These are phyloP conservation scores for Brienomyrus brachyistius DNA, from an alignment of 2,113 vertebrate genomes.

Conservation along the genomic window DNA sequence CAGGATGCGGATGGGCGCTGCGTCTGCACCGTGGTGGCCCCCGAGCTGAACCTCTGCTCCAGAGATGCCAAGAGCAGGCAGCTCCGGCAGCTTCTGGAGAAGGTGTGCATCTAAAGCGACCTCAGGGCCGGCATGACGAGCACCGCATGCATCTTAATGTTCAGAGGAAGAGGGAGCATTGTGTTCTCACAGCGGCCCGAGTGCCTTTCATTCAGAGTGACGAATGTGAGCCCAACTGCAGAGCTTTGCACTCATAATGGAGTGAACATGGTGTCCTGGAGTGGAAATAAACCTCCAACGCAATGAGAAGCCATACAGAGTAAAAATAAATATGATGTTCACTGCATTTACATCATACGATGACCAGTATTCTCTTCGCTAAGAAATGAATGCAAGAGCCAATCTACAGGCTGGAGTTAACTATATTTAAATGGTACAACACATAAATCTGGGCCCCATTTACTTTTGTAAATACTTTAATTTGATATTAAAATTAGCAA, in stretches of 20 bases:
- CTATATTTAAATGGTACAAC: background rate
- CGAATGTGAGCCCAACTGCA: background rate
- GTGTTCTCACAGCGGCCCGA: too few species aligned
- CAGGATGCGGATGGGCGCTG: constrained; percentile 94
- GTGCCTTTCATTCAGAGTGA: background rate
- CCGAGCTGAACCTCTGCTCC: constrained; percentile 92
- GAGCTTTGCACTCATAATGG: background rate
- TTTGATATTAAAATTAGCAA: background rate
- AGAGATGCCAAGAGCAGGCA: constrained; percentile 93
- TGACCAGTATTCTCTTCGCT: background rate
- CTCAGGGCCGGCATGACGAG: background rate
- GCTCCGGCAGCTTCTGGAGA: constrained; percentile 91
- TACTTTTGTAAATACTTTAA: background rate
- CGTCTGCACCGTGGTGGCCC: constrained; percentile 96
- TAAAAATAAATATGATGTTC: background rate
- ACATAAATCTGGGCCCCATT: background rate
- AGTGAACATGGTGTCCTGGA: background rate
- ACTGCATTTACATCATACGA: background rate
- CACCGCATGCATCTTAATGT: background rate
- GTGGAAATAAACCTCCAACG: background rate
- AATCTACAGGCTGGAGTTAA: background rate
- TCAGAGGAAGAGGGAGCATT: background rate
- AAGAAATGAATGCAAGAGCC: background rate
- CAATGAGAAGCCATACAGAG: background rate
- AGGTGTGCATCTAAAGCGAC: constrained; percentile 60